Evolutionary conservation across 2,797 vertebrate genomes (phyloP).

Genomic region (Cottoperca gobio): DNA sequence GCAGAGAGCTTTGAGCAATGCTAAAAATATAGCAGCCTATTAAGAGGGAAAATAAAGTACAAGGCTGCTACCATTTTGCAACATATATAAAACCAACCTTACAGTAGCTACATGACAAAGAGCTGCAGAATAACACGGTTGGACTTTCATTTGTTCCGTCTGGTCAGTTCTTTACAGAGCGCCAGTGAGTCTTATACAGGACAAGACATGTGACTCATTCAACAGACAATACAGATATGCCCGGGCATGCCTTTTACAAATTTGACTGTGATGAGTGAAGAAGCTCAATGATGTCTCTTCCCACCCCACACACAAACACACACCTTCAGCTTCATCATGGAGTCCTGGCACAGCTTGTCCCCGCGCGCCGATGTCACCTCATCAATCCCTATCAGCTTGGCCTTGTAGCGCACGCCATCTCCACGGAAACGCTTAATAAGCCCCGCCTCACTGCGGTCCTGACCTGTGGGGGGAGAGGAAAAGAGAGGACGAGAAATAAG

Average conservation of each 20-base stretch:
- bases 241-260: constrained; percentile 50
- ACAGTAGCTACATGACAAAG: constrained; percentile 27
- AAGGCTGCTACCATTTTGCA: constrained; percentile 32
- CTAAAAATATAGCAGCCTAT: constrained; percentile 53
- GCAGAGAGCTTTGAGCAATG: constrained; percentile 32
- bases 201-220: constrained; percentile 71
- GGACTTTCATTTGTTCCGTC: constrained; percentile 60
- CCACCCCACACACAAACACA: constrained; percentile 17
- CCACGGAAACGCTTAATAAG: constrained; percentile 98
- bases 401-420: constrained; percentile 97
- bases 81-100: constrained; percentile 14
- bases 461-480: constrained; percentile 84
- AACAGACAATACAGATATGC: constrained; percentile 57
- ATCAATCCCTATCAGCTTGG: constrained; percentile 98
- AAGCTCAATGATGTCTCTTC: constrained; percentile 46
- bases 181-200: constrained; percentile 62
- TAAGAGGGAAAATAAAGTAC: constrained; percentile 18
- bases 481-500: constrained; percentile 21
- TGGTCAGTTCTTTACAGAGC: constrained; percentile 54
- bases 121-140: constrained; percentile 26
- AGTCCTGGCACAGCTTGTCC: constrained; percentile 99
- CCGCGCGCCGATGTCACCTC: constrained; percentile 97
- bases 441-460: constrained; percentile 96
- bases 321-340: constrained; percentile 99
- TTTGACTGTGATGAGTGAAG: constrained; percentile 61